Percentiles rank a stretch among this genome's conserved stretches.
Evolutionary conservation across 2,113 vertebrate species (phyloP).

Genomic region (Aphelocoma coerulescens): DNA sequence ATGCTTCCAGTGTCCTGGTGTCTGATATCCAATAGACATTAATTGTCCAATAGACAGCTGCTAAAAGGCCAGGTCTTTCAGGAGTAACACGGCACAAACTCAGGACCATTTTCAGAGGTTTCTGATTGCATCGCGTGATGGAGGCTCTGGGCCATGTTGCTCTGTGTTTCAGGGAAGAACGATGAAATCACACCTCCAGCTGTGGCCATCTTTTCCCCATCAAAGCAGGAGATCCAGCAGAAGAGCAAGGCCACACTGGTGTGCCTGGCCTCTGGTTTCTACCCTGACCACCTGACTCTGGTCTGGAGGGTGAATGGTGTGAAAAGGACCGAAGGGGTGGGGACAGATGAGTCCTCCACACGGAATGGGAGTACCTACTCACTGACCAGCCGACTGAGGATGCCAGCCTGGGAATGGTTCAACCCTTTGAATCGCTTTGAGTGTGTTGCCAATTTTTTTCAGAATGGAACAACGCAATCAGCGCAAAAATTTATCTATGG

Average conservation of each 20-base stretch:
- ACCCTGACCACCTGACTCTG: slow-evolving; percentile 84
- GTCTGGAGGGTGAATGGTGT: slow-evolving; percentile 68
- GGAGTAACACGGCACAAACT: not conserved
- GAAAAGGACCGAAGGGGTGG: not conserved
- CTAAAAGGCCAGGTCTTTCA: not conserved
- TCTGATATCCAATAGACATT: not conserved
- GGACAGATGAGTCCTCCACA: slow-evolving; percentile 64
- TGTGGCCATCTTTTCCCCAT: slow-evolving; percentile 76
- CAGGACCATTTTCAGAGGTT: not conserved
- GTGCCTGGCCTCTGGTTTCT: slow-evolving; percentile 83
- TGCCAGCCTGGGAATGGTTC: slow-evolving; percentile 65
- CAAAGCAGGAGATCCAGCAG: slow-evolving; percentile 62
- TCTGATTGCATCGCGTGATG: not conserved
- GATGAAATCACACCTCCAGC: not conserved
- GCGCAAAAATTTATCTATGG: rapidly evolving
- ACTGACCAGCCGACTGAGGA: slow-evolving; percentile 82
- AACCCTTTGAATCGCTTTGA: slow-evolving; percentile 50
- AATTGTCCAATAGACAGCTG: not conserved
- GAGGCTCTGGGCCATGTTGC: not conserved
- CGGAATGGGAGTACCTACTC: not conserved
- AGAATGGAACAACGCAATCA: not conserved
- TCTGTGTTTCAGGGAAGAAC: slow-evolving; percentile 49
- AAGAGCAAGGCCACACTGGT: slow-evolving; percentile 79
- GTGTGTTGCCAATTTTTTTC: slow-evolving; percentile 73
- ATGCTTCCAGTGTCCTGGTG: not conserved